A percentile compares a stretch with the other conserved stretches of the same genome.
These are phyloP conservation scores for Coregonus clupeaformis DNA, from an alignment of 2,113 vertebrate genomes.

Conservation along the genomic window DNA sequence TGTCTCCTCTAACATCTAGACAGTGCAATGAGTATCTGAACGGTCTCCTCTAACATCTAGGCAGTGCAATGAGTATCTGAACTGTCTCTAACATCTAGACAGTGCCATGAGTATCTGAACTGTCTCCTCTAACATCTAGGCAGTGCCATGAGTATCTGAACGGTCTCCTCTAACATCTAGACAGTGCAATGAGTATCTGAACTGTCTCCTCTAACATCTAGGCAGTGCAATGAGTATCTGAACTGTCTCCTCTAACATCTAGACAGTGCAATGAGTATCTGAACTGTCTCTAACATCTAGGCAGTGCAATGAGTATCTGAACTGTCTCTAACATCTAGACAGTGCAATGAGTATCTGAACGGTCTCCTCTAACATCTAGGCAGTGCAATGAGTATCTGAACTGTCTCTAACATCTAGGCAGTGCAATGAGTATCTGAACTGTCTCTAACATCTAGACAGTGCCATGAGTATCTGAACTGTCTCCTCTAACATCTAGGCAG, in stretches of 20 bases:
- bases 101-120: conserved; percentile 89
- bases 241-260: neutral
- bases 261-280: conserved; percentile 93
- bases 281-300: conserved; percentile 41
- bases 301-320: too few relatives aligned
- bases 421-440: too few relatives aligned
- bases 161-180: conserved; percentile 53
- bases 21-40: conserved; percentile 88
- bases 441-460: conserved; percentile 72
- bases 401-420: too few relatives aligned
- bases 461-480: conserved; percentile 85
- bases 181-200: conserved; percentile 91
- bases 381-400: conserved; percentile 88
- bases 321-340: conserved; percentile 66
- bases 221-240: conserved; percentile 93
- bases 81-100: conserved; percentile 64
- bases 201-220: conserved; percentile 34
- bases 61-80: conserved; percentile 91
- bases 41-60: conserved; percentile 53
- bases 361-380: conserved; percentile 64
- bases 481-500: conserved; percentile 72
- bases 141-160: conserved; percentile 88
- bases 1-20: conserved; percentile 63
- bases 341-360: conserved; percentile 89
- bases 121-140: conserved; percentile 64